Evolutionary conservation across 2,888 invertebrate genomes (phyloP), one percentile per base, ranked within the genome.

Genomic region (Trilocha varians): DNA sequence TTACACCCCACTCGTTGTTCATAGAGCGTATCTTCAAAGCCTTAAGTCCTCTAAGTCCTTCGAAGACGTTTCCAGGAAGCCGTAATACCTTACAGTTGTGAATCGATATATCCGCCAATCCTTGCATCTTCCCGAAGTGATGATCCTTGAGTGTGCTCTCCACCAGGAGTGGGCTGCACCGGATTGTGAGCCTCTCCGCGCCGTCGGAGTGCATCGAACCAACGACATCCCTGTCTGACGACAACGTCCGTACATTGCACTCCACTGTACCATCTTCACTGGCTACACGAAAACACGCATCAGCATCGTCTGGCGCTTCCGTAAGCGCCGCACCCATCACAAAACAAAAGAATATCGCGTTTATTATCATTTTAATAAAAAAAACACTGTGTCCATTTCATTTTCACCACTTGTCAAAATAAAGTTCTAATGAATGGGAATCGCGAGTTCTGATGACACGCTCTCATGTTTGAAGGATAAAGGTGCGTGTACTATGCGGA

Each of bases 51-150:
- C 90, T 87, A 14, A 97, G 79, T 0, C 95, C 94, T 53, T 92
- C 91, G 70, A 97, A 95, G 25, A 93, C 89, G 56, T 91, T 91
- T 16, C 91, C 88, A 9, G 93, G 92, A 48, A 96, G 85, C 38
- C 91, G 90, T 43, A 93, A 87, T 51, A 96, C 82, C 75, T 95
- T 95, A 83, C 95, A 96, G 62, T 91, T 89, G 57, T 89, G 89
- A 55, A 96, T 86, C 52, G 89, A 87, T 55, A 96, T 87, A 64
- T 93, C 93, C 57, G 92, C 91, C 52, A 96, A 87, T 62, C 93
- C 92, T 70, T 90, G 91, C 54, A 96, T 87, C 45, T 91, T 88
- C 43, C 90, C 89, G 79, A 94, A 93, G 55, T 90, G 90, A 55
- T 91, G 91, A 39, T 90, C 88, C 39, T 91, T 88, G 59, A 96